Evolutionary conservation across 1,140 invertebrate genomes (phyloP).

Genomic region (Pantala flavescens): DNA sequence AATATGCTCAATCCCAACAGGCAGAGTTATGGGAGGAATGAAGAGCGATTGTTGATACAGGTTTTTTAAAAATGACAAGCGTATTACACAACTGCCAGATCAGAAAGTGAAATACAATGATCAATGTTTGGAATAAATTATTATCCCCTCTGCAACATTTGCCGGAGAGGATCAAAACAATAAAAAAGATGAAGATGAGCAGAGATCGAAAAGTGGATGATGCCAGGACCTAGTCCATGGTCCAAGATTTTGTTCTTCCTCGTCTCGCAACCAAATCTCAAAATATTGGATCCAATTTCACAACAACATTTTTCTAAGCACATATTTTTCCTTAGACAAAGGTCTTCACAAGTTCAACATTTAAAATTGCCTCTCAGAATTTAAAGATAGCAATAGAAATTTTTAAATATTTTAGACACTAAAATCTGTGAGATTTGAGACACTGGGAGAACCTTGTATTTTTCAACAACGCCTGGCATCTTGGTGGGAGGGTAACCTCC

Average conservation of each 20-base stretch:
- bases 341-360: no score
- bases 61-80: background rate
- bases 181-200: constrained; percentile 7
- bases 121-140: constrained; percentile 10
- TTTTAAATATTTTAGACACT: no score
- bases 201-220: constrained; percentile 7
- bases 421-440: no score
- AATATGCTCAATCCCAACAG: background rate
- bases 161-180: background rate
- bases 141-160: background rate
- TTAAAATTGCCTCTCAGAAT: no score
- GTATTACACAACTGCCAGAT: constrained; percentile 5
- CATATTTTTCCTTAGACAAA: background rate
- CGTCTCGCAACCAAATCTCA: background rate
- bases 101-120: background rate
- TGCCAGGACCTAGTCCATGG: background rate
- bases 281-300: background rate
- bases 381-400: no score
- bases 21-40: background rate
- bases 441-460: no score
- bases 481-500: constrained; percentile 1
- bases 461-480: background rate
- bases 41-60: background rate
- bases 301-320: background rate
- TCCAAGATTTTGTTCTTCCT: background rate